Base-by-base conservation (phyloP, 2,797 vertebrate genomes). In the Holocentrus rufus region DNA sequence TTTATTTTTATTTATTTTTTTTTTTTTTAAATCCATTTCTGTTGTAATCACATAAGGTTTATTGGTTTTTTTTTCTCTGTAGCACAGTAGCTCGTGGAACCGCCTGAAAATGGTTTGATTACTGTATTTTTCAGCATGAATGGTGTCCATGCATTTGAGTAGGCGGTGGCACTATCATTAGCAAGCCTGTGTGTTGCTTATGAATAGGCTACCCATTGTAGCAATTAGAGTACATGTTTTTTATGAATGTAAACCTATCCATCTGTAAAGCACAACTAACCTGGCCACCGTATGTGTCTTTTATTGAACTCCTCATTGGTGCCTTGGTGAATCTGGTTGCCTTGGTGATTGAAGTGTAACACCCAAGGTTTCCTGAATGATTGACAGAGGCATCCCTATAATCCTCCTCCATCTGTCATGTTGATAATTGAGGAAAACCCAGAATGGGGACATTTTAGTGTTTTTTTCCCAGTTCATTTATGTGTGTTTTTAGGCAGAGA, bases 311-410 rank as follows among this genome's bases (percentile, higher is more conserved):
- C 27, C 63, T 55, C 65, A 63, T 74, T 42, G 66, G 60, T 59
- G 69, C 74, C 79, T 53, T 69, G 44, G 23, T 64, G 52, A 65
- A 73, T 74, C 61, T 69, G 82, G 92, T 93, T 93, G 82, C 89
- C 90, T 82, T 91, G 90, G 91, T 87, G 87, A 92, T 62, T 49
- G 60, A 58, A 71, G 80, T 59, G 79, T 60, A 77, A 74, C 69
- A 74, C 36, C 79, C 74, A 66, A 49, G 62, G 77, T 25, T 54
- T 62, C 22, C 30, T 63, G 70, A 18, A 39, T 72, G 80, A 85
- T 49, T 79, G 82, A 62, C 78, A 86, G 62, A 68, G 76, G 83
- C 56, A 70, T 63, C 67, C 60, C 39, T 71, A 73, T 87, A 65
- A 82, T 87, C 84, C 58, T 72, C 53, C 66, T 59, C n/a, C 54